Evolutionary conservation across 2,888 invertebrate species (phyloP).

Genomic region (Empis stercorea): DNA sequence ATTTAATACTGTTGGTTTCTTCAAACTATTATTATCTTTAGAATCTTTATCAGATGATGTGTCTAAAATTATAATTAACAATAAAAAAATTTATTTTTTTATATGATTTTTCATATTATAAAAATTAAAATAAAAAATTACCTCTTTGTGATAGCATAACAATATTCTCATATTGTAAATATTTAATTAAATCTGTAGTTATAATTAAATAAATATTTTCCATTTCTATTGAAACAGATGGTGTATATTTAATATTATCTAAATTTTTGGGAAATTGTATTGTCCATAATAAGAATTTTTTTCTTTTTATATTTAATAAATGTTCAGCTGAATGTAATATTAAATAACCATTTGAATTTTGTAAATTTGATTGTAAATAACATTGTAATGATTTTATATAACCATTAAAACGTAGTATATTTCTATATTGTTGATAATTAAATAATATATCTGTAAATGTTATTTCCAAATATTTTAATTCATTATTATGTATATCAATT

Average conservation of each 20-base stretch:
- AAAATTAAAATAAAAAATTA: neutral
- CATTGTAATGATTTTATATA: neutral
- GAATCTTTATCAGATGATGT: constrained; percentile 9
- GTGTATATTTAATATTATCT: constrained; percentile 27
- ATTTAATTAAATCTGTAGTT: too few relatives aligned
- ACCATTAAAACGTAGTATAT: neutral
- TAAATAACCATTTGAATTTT: neutral
- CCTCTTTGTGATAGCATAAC: too few relatives aligned
- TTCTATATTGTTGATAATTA: too few relatives aligned
- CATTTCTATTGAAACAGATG: constrained; percentile 39
- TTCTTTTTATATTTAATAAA: too few relatives aligned
- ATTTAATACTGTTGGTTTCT: constrained; percentile 1
- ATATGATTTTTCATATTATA: too few relatives aligned
- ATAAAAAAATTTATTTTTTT: neutral
- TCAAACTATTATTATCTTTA: neutral
- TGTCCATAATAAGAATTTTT: too few relatives aligned
- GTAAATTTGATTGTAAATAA: neutral
- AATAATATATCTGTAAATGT: too few relatives aligned
- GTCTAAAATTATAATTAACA: neutral
- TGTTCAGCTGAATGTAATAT: neutral
- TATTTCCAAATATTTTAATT: neutral
- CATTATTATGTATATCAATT: neutral
- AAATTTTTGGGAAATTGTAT: neutral
- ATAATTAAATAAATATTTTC: constrained; percentile 27
- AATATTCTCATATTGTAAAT: too few relatives aligned